Percentiles rank a stretch among this genome's conserved stretches.
Evolutionary conservation across 1,140 invertebrate genomes (phyloP).

Genomic region (Listronotus oregonensis): DNA sequence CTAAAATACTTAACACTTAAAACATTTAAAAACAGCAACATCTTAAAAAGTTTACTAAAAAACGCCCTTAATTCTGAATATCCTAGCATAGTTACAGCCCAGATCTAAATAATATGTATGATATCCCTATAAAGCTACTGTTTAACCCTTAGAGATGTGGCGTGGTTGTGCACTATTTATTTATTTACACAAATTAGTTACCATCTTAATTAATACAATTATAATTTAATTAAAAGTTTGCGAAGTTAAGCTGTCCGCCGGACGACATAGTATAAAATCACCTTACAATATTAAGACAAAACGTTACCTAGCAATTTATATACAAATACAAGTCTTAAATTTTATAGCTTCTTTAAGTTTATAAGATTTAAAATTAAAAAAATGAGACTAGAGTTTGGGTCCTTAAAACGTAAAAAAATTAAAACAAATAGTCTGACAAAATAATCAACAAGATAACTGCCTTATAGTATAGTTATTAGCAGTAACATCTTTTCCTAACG

Average conservation of each 20-base stretch:
- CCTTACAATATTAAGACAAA: constrained; percentile 11
- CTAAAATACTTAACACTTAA: constrained; percentile 8
- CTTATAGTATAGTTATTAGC: too few species aligned
- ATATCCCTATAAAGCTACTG: constrained; percentile 25
- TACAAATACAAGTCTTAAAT: constrained; percentile 16
- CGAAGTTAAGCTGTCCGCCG: not conserved
- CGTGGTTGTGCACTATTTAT: constrained; percentile 39
- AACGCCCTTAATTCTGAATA: constrained; percentile 28
- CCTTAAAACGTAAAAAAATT: constrained; percentile 3
- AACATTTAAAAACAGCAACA: constrained; percentile 33
- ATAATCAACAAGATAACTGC: not conserved
- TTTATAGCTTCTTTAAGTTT: constrained; percentile 3
- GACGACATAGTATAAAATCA: constrained; percentile 9
- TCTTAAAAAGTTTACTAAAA: constrained; percentile 16
- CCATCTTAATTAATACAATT: constrained; percentile 10
- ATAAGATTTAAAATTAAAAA: not conserved
- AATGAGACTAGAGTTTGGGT: constrained; percentile 17
- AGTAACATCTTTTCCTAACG: too few species aligned
- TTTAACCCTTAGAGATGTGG: constrained; percentile 17
- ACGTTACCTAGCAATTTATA: constrained; percentile 12
- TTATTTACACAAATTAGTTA: constrained; percentile 22
- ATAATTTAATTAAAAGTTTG: too few species aligned
- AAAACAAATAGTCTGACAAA: not conserved
- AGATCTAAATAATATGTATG: constrained; percentile 31
- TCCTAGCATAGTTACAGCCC: constrained; percentile 34